Conservation (phyloP, 2,797 vertebrate species). For the Sitta carolinensis region DNA sequence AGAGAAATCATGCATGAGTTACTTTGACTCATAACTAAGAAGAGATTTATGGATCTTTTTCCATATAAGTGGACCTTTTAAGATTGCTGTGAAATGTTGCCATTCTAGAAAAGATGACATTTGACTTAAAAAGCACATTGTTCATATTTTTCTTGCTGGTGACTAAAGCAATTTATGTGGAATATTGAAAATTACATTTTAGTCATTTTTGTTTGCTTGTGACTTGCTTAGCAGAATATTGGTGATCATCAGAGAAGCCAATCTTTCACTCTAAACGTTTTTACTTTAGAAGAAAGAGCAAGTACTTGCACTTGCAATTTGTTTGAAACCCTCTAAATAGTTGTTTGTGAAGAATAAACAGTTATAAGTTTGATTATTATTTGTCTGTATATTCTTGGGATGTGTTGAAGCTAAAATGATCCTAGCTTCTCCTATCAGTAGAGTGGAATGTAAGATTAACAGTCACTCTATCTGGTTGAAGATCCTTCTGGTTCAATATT, state of each 20-base stretch:
- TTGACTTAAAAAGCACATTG: background rate
- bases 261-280: fast-evolving
- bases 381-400: background rate
- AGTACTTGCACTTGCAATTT: background rate
- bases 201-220: background rate
- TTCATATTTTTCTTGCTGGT: background rate
- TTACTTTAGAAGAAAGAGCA: background rate
- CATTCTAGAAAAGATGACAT: background rate
- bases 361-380: background rate
- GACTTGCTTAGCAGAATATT: background rate
- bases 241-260: background rate
- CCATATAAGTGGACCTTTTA: background rate
- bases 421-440: background rate
- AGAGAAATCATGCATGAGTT: background rate
- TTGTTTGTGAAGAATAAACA: background rate
- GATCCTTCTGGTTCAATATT: background rate
- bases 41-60: background rate
- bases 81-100: background rate
- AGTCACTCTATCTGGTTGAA: background rate
- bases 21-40: background rate
- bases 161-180: background rate
- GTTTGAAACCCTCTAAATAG: background rate
- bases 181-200: background rate
- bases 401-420: background rate
- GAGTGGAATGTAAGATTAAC: background rate